These are phyloP conservation scores for Tachyglossus aculeatus DNA, from an alignment of 2,797 vertebrate genomes.

Conservation along the genomic window DNA sequence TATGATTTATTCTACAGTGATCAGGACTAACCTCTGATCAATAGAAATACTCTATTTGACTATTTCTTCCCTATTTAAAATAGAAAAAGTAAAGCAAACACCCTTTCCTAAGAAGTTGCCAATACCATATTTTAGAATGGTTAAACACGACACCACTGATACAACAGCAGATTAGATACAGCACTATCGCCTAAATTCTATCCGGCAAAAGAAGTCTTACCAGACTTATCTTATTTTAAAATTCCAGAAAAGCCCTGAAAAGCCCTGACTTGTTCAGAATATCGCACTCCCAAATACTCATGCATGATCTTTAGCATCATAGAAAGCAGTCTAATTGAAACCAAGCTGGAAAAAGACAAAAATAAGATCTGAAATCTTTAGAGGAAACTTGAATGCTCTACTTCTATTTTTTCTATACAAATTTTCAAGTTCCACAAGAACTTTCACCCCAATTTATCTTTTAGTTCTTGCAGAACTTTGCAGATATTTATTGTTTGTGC, in stretches of 20 bases:
- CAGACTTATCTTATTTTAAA: conserved; percentile 1
- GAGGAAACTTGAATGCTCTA: neutral
- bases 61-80: neutral
- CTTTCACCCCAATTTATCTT: neutral
- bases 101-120: neutral
- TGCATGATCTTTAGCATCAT: neutral
- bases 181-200: conserved; percentile 4
- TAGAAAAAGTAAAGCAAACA: too few species aligned
- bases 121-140: neutral
- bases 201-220: conserved; percentile 12
- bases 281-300: neutral
- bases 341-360: neutral
- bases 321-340: neutral
- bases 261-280: neutral
- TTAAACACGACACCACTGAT: neutral
- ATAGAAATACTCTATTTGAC: neutral
- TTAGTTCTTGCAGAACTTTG: neutral
- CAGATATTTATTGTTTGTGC: conserved; percentile 19
- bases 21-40: neutral
- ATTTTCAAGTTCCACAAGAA: neutral
- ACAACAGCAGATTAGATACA: neutral
- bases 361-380: neutral
- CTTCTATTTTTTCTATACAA: neutral
- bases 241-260: neutral
- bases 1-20: neutral